Conservation (phyloP, 2,113 vertebrate species). For the Sclerurus mexicanus region DNA sequence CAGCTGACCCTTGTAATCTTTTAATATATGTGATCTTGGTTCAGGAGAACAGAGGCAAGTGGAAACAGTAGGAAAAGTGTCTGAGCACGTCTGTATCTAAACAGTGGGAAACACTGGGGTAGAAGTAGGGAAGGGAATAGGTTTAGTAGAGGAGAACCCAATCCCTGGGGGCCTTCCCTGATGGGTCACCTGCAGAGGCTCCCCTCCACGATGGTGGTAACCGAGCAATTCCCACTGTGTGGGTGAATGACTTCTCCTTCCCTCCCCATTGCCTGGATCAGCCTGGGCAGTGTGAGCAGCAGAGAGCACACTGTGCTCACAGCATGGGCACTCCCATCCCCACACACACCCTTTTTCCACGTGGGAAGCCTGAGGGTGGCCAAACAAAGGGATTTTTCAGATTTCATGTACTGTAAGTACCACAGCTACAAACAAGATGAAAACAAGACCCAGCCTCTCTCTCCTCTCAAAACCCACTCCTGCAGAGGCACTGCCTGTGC, state of each 20-base stretch:
- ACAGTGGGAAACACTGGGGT: not conserved
- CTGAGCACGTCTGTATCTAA: not conserved
- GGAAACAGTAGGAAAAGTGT: not conserved
- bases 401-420: not conserved
- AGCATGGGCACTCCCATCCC: not conserved
- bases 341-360: slow-evolving; percentile 40
- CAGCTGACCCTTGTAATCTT: not conserved
- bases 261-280: not conserved
- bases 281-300: not conserved
- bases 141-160: not conserved
- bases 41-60: not conserved
- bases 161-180: not conserved
- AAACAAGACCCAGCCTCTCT: not conserved
- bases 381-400: slow-evolving; percentile 36
- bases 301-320: not conserved
- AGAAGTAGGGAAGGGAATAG: not conserved
- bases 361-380: not conserved
- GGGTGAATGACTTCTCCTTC: not conserved
- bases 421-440: not conserved
- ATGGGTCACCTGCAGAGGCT: not conserved
- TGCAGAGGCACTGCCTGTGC: not conserved
- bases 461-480: not conserved
- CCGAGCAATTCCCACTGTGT: accelerated
- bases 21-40: not conserved
- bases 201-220: not conserved